Conservation (phyloP, 1,140 invertebrate species). For the Anastatus disparis region DNA sequence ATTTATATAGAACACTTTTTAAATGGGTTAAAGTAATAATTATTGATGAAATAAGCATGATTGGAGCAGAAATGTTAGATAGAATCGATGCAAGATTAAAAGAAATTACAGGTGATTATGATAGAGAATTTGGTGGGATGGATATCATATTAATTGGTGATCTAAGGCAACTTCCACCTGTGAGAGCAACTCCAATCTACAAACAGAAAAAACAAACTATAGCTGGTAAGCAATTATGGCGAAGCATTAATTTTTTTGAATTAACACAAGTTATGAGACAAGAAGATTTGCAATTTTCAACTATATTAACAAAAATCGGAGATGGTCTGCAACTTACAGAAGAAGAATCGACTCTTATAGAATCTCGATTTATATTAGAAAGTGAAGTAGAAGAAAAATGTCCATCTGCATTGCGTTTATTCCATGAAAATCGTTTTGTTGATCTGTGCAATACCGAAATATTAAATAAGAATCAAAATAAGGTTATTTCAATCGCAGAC, state of each 20-base stretch:
- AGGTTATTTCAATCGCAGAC: background rate
- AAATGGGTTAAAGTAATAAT: slow-evolving; percentile 52
- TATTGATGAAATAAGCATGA: slow-evolving; percentile 59
- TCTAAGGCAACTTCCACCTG: slow-evolving; percentile 45
- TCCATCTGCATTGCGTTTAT: slow-evolving; percentile 47
- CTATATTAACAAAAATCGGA: slow-evolving; percentile 51
- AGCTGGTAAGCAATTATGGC: slow-evolving; percentile 37
- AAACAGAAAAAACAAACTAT: slow-evolving; percentile 18
- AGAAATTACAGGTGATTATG: slow-evolving; percentile 52
- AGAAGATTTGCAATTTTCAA: slow-evolving; percentile 47
- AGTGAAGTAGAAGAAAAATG: slow-evolving; percentile 29
- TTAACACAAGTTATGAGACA: slow-evolving; percentile 47
- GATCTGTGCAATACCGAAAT: slow-evolving; percentile 42
- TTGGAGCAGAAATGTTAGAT: slow-evolving; percentile 45
- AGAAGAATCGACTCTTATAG: slow-evolving; percentile 39
- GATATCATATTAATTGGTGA: slow-evolving; percentile 47
- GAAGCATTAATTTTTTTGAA: slow-evolving; percentile 43
- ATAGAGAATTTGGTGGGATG: slow-evolving; percentile 44
- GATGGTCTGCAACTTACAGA: slow-evolving; percentile 41
- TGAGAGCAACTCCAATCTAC: slow-evolving; percentile 41
- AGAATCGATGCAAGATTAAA: slow-evolving; percentile 49
- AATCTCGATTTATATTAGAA: slow-evolving; percentile 42
- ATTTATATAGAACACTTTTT: slow-evolving; percentile 43
- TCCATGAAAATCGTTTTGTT: slow-evolving; percentile 39
- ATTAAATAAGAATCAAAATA: slow-evolving; percentile 45